Evolutionary conservation across 2,888 invertebrate genomes (phyloP).

Genomic region (Philaethria dido): DNA sequence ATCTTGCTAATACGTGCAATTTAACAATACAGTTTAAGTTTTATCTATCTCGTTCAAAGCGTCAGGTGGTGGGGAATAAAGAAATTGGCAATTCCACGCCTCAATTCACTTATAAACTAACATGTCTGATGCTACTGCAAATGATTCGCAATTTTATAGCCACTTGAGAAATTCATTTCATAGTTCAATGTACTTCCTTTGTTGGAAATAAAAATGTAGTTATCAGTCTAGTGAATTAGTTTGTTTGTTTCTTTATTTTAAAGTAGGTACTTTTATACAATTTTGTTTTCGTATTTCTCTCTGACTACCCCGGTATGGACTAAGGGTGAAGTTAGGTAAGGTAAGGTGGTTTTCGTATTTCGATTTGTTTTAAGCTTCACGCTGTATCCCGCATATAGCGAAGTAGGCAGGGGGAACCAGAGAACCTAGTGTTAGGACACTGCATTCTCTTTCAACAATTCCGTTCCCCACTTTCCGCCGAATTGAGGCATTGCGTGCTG

Average conservation of each 20-base stretch:
- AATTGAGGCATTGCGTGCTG: too few species aligned
- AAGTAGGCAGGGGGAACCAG: too few species aligned
- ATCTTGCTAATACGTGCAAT: too few species aligned
- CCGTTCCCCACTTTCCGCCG: too few species aligned
- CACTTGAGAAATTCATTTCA: slow-evolving; percentile 20
- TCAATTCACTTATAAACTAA: slow-evolving; percentile 20
- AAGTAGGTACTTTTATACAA: background rate
- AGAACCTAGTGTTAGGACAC: too few species aligned
- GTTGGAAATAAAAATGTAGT: slow-evolving; percentile 5
- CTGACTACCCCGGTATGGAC: too few species aligned
- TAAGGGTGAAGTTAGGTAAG: too few species aligned
- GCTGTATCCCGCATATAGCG: too few species aligned
- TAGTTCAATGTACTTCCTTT: slow-evolving; percentile 13
- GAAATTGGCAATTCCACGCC: slow-evolving; percentile 25
- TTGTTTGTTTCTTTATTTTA: slow-evolving; percentile 6
- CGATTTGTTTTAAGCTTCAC: too few species aligned
- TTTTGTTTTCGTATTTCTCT: too few species aligned
- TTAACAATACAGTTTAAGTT: background rate
- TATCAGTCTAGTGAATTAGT: background rate
- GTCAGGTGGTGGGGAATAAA: slow-evolving; percentile 23
- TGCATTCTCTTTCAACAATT: too few species aligned
- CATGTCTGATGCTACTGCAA: slow-evolving; percentile 17
- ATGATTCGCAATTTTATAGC: slow-evolving; percentile 23
- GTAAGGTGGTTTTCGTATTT: too few species aligned
- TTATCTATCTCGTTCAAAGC: background rate